Evolutionary conservation across 2,113 vertebrate genomes (phyloP), one percentile per base, ranked within the genome.

Genomic region (Ginglymostoma cirratum): DNA sequence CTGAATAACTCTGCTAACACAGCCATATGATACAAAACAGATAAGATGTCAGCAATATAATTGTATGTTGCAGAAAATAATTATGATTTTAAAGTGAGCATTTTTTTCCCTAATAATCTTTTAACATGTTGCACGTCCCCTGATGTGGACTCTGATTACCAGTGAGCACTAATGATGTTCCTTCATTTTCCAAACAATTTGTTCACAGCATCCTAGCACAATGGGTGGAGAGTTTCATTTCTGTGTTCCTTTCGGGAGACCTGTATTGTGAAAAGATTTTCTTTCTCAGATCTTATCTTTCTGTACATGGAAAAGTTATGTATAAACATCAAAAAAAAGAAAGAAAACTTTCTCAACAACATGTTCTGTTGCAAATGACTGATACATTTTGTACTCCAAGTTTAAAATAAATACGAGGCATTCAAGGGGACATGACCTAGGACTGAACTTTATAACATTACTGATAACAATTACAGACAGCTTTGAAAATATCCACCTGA

Each of bases 211-310:
- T 97, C 96, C 97, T 98, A 97, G 96, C 97, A 97, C 96, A 96
- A 48, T 95, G 96, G 96, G 93, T 96, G 96, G 97, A 96, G 97
- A 97, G 96, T 97, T 97, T 96, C 96, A 96, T 96, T 83, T 96
- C 93, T 96, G 34, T 96, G 96, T 97, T 97, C 97, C 97, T 97
- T 97, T 97, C 97, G 96, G 97, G 96, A 97, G 97, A 97, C 97
- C 96, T 97, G 92, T 97, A 97, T 96, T 96, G 61, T 48, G 72
- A 96, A 96, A n/a, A 76, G 69, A 72, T 30, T 34, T 94, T 95
- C 65, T 48, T 21, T 48, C 96, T 96, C 94, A 97, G 97, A 98
- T 97, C 97, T 97, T 98, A 98, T 97, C 97, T n/a, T 76, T 96
- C 85, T 42, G 23, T 96, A 96, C 92, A 96, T 15, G 96, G 96